phyloP scores from a whole-genome alignment of 2,888 invertebrate genomes.

The Eristalis tenax region DNA sequence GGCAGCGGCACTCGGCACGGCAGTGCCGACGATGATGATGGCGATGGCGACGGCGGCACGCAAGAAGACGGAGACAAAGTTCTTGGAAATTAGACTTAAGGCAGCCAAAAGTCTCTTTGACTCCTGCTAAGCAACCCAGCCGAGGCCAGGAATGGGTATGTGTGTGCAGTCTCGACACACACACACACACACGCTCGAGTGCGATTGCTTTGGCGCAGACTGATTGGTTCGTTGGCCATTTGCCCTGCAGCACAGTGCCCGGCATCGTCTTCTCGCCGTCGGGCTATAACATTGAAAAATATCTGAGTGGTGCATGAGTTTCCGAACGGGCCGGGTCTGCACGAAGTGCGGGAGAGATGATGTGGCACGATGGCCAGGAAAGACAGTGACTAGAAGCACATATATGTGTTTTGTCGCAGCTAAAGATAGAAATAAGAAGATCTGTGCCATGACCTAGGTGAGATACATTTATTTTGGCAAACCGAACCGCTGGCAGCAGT shows the following conservation, averaged over 20 bases:
- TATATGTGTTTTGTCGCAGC: conserved; percentile 25
- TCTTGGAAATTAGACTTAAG: conserved; percentile 66
- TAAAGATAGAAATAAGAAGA: conserved; percentile 38
- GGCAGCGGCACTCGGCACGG: conserved; percentile 1
- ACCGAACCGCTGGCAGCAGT: too few relatives aligned
- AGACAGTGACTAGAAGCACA: conserved; percentile 7
- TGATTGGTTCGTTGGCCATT: conserved; percentile 54
- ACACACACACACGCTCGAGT: conserved; percentile 6
- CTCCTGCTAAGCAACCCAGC: conserved; percentile 37
- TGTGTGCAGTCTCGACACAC: conserved; percentile 35
- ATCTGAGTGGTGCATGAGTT: too few relatives aligned
- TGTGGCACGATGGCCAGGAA: too few relatives aligned
- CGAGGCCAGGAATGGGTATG: background rate
- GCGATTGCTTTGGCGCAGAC: conserved; percentile 48
- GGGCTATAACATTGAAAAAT: too few relatives aligned
- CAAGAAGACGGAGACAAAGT: conserved; percentile 58
- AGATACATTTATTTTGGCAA: conserved; percentile 48
- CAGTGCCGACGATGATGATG: background rate
- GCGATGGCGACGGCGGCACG: background rate
- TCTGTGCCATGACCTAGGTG: conserved; percentile 69
- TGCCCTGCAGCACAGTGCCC: conserved; percentile 52
- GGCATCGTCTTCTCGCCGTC: conserved; percentile 15
- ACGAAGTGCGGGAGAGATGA: too few relatives aligned
- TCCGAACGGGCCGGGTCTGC: too few relatives aligned
- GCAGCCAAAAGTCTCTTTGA: conserved; percentile 59